phyloP scores from a whole-genome alignment of 1,140 invertebrate genomes.

The Neodiprion pinetum region DNA sequence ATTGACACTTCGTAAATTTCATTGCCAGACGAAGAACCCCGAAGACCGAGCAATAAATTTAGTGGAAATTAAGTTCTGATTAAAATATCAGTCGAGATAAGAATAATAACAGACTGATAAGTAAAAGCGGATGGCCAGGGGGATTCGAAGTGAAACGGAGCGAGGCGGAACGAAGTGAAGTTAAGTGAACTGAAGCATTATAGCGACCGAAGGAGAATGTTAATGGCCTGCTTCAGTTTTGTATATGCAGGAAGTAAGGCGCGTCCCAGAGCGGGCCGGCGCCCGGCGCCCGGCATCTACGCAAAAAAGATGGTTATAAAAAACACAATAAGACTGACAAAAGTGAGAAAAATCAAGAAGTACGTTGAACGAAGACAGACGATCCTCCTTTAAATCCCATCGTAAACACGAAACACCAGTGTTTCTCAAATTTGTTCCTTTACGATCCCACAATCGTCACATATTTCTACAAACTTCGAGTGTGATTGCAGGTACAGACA shows the following conservation, averaged over 20 bases:
- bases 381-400: conserved; percentile 43
- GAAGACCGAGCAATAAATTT: conserved; percentile 4
- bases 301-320: conserved; percentile 32
- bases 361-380: conserved; percentile 9
- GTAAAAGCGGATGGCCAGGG: not conserved
- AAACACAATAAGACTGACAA: conserved; percentile 20
- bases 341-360: conserved; percentile 34
- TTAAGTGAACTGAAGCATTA: not conserved
- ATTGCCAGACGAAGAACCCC: not conserved
- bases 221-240: conserved; percentile 43
- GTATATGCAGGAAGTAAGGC: conserved; percentile 45
- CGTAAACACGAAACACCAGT: conserved; percentile 41
- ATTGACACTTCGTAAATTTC: conserved; percentile 3
- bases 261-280: conserved; percentile 32
- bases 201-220: conserved; percentile 33
- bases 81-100: not conserved
- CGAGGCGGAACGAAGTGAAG: conserved; percentile 1
- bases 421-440: conserved; percentile 34
- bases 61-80: not conserved
- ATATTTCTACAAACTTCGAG: not conserved
- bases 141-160: not conserved
- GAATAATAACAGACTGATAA: conserved; percentile 3
- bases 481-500: not conserved
- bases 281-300: conserved; percentile 32
- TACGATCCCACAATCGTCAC: not conserved